These are phyloP conservation scores for Gopherus flavomarginatus DNA, from an alignment of 2,113 vertebrate species.

Conservation along the genomic window DNA sequence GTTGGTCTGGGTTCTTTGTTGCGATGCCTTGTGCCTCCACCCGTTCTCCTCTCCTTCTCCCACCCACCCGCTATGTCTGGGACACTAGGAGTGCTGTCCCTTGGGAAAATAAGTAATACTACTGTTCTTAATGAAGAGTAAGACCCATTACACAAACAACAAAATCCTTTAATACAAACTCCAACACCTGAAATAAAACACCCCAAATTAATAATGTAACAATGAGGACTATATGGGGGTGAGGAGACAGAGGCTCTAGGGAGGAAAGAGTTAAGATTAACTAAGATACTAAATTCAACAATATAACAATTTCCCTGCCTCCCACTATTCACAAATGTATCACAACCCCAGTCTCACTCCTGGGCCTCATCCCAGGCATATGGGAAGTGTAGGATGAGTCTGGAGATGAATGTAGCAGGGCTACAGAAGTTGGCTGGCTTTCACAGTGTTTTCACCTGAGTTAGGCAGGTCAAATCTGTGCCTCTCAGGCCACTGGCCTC, in stretches of 20 bases:
- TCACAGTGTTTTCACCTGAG: neutral
- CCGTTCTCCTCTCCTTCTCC: neutral
- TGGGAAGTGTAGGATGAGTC: no score
- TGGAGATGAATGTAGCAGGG: no score
- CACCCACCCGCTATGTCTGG: neutral
- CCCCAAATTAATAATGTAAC: no score
- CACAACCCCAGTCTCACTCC: no score
- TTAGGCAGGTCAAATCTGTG: neutral
- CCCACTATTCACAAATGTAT: no score
- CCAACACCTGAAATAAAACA: neutral
- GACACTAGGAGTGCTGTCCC: neutral
- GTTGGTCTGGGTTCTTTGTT: neutral
- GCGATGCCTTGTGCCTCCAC: neutral
- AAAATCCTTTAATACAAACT: neutral
- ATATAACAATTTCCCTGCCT: no score
- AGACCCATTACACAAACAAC: neutral
- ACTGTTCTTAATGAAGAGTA: neutral
- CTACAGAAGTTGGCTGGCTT: neutral
- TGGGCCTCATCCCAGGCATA: no score
- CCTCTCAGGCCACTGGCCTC: neutral
- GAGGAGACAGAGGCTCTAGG: no score
- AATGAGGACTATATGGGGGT: no score
- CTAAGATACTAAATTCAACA: no score
- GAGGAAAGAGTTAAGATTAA: no score
- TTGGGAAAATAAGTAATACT: neutral